Percentiles rank a stretch among this genome's conserved stretches.
Evolutionary conservation across 1,140 invertebrate species (phyloP).

Genomic region (Trinorchestia longiramus): DNA sequence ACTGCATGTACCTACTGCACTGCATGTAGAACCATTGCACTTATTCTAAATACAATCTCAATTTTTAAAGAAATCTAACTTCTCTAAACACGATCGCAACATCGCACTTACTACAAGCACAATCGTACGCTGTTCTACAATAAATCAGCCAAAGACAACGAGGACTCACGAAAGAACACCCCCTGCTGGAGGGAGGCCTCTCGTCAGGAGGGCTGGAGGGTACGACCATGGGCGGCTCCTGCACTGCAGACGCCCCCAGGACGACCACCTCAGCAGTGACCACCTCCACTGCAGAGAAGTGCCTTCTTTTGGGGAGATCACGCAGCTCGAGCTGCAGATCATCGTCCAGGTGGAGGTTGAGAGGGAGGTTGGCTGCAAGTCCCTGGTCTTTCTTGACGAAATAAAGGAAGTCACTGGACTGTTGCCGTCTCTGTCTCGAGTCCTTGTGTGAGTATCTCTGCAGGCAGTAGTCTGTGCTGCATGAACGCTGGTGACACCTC

Average conservation of each 20-base stretch:
- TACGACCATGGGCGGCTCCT: slow-evolving; percentile 39
- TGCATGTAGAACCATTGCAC: no score
- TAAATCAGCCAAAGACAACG: background rate
- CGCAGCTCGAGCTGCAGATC: background rate
- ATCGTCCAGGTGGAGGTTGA: background rate
- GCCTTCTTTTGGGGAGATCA: background rate
- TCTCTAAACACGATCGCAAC: no score
- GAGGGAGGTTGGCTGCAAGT: background rate
- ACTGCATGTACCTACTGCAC: no score
- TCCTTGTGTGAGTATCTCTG: background rate
- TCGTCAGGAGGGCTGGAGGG: slow-evolving; percentile 40
- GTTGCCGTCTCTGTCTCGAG: slow-evolving; percentile 21
- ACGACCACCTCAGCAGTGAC: slow-evolving; percentile 13
- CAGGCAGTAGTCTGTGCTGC: slow-evolving; percentile 38
- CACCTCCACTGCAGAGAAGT: background rate
- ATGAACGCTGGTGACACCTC: background rate
- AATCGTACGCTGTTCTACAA: background rate
- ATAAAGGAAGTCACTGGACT: slow-evolving; percentile 24
- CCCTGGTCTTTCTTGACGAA: slow-evolving; percentile 26
- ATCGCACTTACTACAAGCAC: no score
- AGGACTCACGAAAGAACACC: slow-evolving; percentile 17
- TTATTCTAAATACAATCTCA: no score
- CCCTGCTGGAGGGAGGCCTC: background rate
- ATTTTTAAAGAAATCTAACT: no score
- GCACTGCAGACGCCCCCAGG: background rate